Conservation (phyloP, 2,113 vertebrate species). For the Pandion haliaetus region DNA sequence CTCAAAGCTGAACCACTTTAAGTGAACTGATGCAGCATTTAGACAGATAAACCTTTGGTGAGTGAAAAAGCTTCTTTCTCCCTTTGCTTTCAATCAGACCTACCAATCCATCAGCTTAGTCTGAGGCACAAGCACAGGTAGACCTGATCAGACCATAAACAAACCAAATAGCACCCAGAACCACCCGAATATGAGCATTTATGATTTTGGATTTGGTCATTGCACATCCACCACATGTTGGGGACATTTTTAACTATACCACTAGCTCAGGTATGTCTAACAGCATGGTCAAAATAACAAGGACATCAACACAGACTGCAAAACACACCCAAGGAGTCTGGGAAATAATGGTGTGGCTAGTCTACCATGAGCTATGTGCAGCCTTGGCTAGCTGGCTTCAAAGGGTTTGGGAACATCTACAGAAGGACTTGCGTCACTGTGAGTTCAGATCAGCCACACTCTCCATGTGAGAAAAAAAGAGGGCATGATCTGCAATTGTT, state of each 20-base stretch:
- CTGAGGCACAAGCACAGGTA: constrained; percentile 28
- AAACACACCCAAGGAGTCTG: background rate
- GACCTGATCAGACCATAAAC: background rate
- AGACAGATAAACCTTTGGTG: constrained; percentile 64
- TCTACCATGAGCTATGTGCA: background rate
- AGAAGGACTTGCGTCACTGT: background rate
- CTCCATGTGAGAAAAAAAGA: background rate
- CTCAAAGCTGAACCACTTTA: constrained; percentile 47
- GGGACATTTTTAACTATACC: background rate
- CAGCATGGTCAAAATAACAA: background rate
- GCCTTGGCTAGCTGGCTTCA: constrained; percentile 8
- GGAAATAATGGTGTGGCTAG: background rate
- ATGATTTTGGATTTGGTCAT: constrained; percentile 48
- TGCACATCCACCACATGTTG: background rate
- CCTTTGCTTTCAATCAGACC: constrained; percentile 24
- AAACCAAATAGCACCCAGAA: constrained; percentile 45
- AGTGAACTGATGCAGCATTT: constrained; percentile 60
- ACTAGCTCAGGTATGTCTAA: background rate
- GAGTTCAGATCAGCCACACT: background rate
- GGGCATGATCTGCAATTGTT: background rate
- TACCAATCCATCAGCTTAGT: background rate
- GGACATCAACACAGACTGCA: constrained; percentile 1
- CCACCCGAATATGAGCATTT: constrained; percentile 2
- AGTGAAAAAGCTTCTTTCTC: constrained; percentile 45
- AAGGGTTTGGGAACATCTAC: background rate